These are phyloP conservation scores for Drymodes brunneopygia DNA, from an alignment of 2,113 vertebrate species.

Conservation along the genomic window DNA sequence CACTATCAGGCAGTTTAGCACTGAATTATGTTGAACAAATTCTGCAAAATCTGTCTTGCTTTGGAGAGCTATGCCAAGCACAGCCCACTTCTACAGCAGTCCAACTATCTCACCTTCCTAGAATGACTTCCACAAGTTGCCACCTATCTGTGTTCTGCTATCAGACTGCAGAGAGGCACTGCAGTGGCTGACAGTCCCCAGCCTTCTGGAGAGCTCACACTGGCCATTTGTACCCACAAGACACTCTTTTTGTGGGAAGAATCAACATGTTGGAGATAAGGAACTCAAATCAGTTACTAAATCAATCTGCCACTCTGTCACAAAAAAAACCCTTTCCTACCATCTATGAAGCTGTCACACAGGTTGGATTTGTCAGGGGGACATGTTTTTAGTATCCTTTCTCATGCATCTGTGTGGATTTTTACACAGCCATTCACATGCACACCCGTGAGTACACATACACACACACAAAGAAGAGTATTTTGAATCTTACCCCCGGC, in stretches of 20 bases:
- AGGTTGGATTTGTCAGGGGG: not conserved
- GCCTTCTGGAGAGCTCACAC: not conserved
- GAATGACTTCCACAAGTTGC: not conserved
- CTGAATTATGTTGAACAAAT: constrained; percentile 29
- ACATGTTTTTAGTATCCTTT: not conserved
- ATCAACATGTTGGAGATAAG: not conserved
- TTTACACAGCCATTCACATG: not conserved
- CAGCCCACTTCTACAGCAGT: not conserved
- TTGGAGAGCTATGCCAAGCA: not conserved
- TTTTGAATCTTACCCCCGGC: not conserved
- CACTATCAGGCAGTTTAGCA: not conserved
- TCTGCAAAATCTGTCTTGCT: constrained; percentile 33
- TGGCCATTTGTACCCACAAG: not conserved
- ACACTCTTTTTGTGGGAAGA: not conserved
- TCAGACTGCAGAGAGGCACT: not conserved
- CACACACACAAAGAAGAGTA: not conserved
- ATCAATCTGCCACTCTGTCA: not conserved
- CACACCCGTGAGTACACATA: not conserved
- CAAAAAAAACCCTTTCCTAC: not conserved
- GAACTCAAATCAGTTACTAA: not conserved
- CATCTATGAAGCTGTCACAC: not conserved
- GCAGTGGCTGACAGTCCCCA: not conserved
- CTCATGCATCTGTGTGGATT: not conserved
- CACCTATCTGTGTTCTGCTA: not conserved
- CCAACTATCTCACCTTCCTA: constrained; percentile 13